These are phyloP conservation scores for Alectura lathami DNA, from an alignment of 2,113 vertebrate genomes.

Conservation along the genomic window DNA sequence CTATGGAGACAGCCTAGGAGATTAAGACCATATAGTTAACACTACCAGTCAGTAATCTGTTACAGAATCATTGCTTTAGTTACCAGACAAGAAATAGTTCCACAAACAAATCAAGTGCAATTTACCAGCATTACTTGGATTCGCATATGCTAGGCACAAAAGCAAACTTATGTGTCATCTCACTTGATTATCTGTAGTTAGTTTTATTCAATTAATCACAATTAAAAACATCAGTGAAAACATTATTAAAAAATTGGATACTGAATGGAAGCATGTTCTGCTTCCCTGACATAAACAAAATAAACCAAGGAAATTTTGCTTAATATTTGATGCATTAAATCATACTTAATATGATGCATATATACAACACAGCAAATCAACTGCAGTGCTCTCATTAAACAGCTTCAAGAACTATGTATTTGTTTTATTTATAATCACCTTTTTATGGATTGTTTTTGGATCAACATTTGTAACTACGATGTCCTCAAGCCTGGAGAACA, in stretches of 20 bases:
- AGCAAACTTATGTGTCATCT: background rate
- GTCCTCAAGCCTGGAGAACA: slow-evolving; percentile 87
- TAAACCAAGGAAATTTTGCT: background rate
- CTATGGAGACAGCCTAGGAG: slow-evolving; percentile 89
- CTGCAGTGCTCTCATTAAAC: background rate
- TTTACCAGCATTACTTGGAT: background rate
- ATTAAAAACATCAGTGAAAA: background rate
- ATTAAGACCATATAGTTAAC: background rate
- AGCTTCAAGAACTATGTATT: background rate
- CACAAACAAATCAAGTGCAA: background rate
- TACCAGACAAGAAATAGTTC: background rate
- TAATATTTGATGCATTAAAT: background rate
- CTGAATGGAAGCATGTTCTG: background rate
- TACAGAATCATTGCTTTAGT: background rate
- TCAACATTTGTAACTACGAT: slow-evolving; percentile 87
- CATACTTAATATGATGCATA: fast-evolving
- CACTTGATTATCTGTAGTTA: background rate
- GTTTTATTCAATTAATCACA: background rate
- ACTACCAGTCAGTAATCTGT: background rate
- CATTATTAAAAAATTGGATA: background rate
- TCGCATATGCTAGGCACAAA: background rate
- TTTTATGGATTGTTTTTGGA: slow-evolving; percentile 86
- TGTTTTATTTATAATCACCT: slow-evolving; percentile 72
- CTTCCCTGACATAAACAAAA: background rate
- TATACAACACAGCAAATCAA: background rate